Conservation (phyloP, 2,888 invertebrate genomes). For the Campoplex capitator region DNA sequence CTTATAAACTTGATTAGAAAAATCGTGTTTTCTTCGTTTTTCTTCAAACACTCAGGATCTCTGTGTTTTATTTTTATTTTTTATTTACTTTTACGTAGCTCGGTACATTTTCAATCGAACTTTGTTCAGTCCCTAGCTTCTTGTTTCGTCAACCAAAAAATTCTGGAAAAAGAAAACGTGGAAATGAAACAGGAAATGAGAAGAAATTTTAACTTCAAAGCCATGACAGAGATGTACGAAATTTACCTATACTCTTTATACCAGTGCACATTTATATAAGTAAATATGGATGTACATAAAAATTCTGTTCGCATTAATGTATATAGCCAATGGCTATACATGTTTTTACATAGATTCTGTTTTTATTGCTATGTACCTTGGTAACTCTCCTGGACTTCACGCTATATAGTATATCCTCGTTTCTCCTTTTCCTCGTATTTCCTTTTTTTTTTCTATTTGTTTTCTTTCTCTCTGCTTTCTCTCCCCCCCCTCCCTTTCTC, state of each 20-base stretch:
- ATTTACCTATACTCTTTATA: neutral
- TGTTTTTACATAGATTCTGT: neutral
- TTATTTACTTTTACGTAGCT: conserved; percentile 12
- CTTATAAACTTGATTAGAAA: neutral
- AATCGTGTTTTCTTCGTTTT: conserved; percentile 1
- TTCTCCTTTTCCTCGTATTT: conserved; percentile 19
- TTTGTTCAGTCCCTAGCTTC: neutral
- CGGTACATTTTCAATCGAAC: neutral
- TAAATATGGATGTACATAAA: neutral
- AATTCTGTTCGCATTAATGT: neutral
- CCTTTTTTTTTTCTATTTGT: conserved; percentile 14
- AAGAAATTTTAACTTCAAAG: conserved; percentile 54
- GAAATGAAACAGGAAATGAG: conserved; percentile 44
- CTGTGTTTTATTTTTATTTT: neutral
- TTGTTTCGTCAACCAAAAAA: neutral
- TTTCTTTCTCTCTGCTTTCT: neutral
- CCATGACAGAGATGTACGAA: conserved; percentile 3
- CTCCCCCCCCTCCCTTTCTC: neutral
- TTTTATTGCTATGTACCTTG: conserved; percentile 55
- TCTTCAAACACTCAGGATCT: neutral
- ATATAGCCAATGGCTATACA: neutral
- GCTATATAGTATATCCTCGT: conserved; percentile 35
- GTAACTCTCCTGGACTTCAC: conserved; percentile 20
- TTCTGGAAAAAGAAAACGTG: neutral
- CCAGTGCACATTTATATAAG: neutral